phyloP scores from a whole-genome alignment of 92 coral and sea anemone species.

The Actinostola sp. region DNA sequence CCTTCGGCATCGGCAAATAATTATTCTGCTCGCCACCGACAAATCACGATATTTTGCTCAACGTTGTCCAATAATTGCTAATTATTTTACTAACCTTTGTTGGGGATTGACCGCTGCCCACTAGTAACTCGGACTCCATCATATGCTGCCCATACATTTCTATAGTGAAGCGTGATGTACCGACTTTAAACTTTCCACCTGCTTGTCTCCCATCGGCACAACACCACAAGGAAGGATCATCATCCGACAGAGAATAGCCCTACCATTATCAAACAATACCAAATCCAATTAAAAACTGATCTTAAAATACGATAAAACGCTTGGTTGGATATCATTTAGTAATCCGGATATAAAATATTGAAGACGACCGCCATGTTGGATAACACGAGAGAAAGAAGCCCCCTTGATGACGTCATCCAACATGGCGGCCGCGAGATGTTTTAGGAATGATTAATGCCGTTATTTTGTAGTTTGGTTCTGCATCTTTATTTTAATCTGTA shows the following conservation, averaged over 20 bases:
- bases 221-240: conserved; percentile 86
- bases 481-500: too few relatives aligned
- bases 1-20: too few relatives aligned
- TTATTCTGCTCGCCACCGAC: too few relatives aligned
- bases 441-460: too few relatives aligned
- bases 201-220: conserved; percentile 96
- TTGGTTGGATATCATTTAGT: neutral
- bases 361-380: too few relatives aligned
- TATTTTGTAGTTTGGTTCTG: too few relatives aligned
- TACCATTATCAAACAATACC: conserved; percentile 24
- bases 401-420: too few relatives aligned
- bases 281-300: conserved; percentile 7
- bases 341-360: too few relatives aligned
- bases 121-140: conserved; percentile 96
- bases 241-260: conserved; percentile 72
- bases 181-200: conserved; percentile 86
- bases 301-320: too few relatives aligned
- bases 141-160: conserved; percentile 94
- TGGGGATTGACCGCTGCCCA: conserved; percentile 83
- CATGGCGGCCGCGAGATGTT: too few relatives aligned
- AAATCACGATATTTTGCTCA: too few relatives aligned
- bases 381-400: too few relatives aligned
- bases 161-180: conserved; percentile 80
- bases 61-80: neutral
- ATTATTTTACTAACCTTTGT: conserved; percentile 59